phyloP scores from a whole-genome alignment of 2,113 vertebrate genomes.

The Gymnarchus niloticus region DNA sequence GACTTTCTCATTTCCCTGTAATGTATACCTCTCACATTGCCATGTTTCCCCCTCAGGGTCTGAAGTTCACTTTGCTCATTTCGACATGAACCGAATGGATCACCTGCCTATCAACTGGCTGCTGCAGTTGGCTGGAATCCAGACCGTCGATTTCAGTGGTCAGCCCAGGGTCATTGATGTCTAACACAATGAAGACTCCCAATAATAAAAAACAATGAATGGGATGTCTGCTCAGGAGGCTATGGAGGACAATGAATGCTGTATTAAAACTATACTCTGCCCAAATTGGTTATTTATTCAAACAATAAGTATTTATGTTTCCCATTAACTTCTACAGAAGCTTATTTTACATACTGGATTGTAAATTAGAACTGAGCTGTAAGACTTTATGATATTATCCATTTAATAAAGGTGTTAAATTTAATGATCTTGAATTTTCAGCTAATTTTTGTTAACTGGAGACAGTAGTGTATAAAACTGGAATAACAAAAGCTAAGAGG shows the following conservation, averaged over 20 bases:
- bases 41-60: slow-evolving; percentile 63
- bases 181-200: slow-evolving; percentile 41
- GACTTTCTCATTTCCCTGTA: neutral
- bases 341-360: neutral
- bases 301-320: neutral
- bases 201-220: neutral
- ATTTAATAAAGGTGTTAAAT: neutral
- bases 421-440: neutral
- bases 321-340: neutral
- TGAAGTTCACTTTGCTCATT: slow-evolving; percentile 75
- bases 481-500: neutral
- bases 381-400: neutral
- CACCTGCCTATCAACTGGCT: slow-evolving; percentile 82
- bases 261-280: neutral
- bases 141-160: slow-evolving; percentile 68
- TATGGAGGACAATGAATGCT: neutral
- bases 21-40: slow-evolving; percentile 21
- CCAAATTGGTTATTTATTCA: neutral
- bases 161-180: slow-evolving; percentile 68
- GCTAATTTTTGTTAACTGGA: neutral
- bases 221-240: neutral
- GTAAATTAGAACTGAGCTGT: neutral
- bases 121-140: slow-evolving; percentile 78
- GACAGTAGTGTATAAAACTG: neutral
- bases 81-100: slow-evolving; percentile 80